Evolutionary conservation across 1,140 invertebrate genomes (phyloP).

Genomic region (Micrasema longulum): DNA sequence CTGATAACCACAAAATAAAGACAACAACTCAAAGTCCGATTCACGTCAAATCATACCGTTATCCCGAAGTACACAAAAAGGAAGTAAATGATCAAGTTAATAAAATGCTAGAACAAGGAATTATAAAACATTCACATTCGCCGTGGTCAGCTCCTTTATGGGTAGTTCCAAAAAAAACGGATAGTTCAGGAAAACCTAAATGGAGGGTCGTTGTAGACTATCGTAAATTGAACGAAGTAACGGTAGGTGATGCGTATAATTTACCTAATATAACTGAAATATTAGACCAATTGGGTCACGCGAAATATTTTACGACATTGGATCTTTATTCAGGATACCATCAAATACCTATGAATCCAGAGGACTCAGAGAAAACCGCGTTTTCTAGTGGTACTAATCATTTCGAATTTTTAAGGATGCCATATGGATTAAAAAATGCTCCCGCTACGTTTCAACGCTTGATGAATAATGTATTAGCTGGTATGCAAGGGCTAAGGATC

Average conservation of each 20-base stretch:
- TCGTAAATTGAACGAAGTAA: slow-evolving; percentile 44
- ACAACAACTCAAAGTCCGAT: slow-evolving; percentile 44
- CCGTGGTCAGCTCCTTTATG: slow-evolving; percentile 49
- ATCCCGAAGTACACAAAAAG: slow-evolving; percentile 55
- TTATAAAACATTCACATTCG: slow-evolving; percentile 49
- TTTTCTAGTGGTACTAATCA: too few relatives aligned
- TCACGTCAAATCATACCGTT: slow-evolving; percentile 54
- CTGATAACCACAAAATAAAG: slow-evolving; percentile 55
- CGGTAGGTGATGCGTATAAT: not conserved
- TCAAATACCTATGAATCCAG: too few relatives aligned
- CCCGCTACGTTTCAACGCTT: not conserved
- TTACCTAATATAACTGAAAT: too few relatives aligned
- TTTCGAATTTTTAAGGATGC: not conserved
- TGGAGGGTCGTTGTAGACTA: not conserved
- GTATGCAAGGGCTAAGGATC: too few relatives aligned
- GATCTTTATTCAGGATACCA: too few relatives aligned
- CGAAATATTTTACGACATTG: too few relatives aligned
- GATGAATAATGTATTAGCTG: not conserved
- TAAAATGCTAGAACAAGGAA: slow-evolving; percentile 54
- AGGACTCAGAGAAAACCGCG: too few relatives aligned
- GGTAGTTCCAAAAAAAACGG: slow-evolving; percentile 55
- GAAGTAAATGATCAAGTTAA: slow-evolving; percentile 56
- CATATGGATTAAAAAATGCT: too few relatives aligned
- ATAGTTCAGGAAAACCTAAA: slow-evolving; percentile 57
- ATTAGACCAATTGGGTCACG: too few relatives aligned